phyloP scores from a whole-genome alignment of 1,140 invertebrate species.

The Bombus pascuorum region DNA sequence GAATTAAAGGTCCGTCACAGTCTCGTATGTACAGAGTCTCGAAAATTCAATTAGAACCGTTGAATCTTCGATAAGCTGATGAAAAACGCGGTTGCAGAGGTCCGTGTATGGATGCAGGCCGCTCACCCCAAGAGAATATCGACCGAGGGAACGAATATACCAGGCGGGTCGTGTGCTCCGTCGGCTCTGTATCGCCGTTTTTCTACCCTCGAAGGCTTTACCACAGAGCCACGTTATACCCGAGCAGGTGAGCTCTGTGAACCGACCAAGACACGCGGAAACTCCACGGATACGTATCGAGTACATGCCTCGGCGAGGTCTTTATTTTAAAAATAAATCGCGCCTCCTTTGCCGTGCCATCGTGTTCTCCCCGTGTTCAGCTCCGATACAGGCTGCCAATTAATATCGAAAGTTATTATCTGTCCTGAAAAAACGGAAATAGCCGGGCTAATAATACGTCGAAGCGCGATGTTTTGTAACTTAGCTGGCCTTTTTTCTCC shows the following conservation, averaged over 20 bases:
- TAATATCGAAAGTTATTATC: slow-evolving; percentile 45
- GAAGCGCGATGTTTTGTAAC: slow-evolving; percentile 8
- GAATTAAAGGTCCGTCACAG: neutral
- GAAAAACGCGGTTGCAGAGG: slow-evolving; percentile 42
- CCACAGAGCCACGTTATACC: slow-evolving; percentile 10
- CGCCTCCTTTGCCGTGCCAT: slow-evolving; percentile 7
- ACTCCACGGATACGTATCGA: slow-evolving; percentile 23
- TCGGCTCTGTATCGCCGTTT: slow-evolving; percentile 30
- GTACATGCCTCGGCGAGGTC: slow-evolving; percentile 26
- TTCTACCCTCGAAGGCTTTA: slow-evolving; percentile 31
- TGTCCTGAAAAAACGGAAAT: slow-evolving; percentile 38
- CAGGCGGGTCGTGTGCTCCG: slow-evolving; percentile 27
- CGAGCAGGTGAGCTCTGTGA: slow-evolving; percentile 40
- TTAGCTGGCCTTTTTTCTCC: no score
- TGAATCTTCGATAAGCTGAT: slow-evolving; percentile 29
- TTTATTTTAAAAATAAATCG: slow-evolving; percentile 44
- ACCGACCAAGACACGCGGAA: slow-evolving; percentile 56
- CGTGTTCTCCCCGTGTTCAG: neutral
- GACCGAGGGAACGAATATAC: slow-evolving; percentile 60
- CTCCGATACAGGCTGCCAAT: slow-evolving; percentile 11
- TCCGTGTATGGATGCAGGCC: slow-evolving; percentile 57
- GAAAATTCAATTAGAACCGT: slow-evolving; percentile 58
- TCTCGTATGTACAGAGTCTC: neutral
- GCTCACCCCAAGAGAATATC: slow-evolving; percentile 73
- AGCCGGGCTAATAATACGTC: slow-evolving; percentile 22